phyloP scores from a whole-genome alignment of 2,113 vertebrate species.

The Salvelinus alpinus region DNA sequence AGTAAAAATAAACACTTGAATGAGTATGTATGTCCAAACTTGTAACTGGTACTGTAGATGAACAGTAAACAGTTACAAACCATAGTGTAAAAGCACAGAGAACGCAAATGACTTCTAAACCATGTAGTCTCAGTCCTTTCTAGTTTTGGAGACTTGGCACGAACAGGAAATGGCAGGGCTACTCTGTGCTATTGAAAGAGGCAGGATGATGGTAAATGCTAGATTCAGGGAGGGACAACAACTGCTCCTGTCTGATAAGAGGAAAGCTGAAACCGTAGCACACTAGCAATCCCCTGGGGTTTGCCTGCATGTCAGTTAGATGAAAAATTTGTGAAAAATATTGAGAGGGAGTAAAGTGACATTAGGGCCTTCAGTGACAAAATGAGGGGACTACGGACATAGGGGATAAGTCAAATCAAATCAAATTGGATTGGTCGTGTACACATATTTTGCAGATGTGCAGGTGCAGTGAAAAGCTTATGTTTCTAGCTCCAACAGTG shows the following conservation, averaged over 20 bases:
- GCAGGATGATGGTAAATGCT: slow-evolving; percentile 56
- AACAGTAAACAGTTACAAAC: too few species aligned
- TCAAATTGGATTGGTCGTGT: too few species aligned
- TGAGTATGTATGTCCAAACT: too few species aligned
- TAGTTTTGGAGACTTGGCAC: slow-evolving; percentile 61
- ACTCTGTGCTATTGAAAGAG: slow-evolving; percentile 48
- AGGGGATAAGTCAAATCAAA: not conserved
- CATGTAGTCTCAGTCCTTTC: slow-evolving; percentile 49
- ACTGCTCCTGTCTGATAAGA: slow-evolving; percentile 69
- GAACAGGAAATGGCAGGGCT: slow-evolving; percentile 56
- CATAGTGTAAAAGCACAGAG: not conserved
- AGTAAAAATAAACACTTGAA: too few species aligned
- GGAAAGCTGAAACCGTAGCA: slow-evolving; percentile 41
- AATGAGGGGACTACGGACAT: not conserved
- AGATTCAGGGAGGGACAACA: slow-evolving; percentile 55
- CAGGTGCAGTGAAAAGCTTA: too few species aligned
- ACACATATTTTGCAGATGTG: too few species aligned
- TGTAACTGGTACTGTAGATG: too few species aligned
- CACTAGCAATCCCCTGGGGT: slow-evolving; percentile 50
- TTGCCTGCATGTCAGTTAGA: slow-evolving; percentile 51
- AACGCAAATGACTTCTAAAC: not conserved
- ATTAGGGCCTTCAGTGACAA: not conserved
- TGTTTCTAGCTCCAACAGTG: too few species aligned
- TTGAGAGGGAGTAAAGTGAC: slow-evolving; percentile 15
- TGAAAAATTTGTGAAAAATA: slow-evolving; percentile 32